Conservation (phyloP, 1,140 invertebrate species). For the Frieseomelitta varia region DNA sequence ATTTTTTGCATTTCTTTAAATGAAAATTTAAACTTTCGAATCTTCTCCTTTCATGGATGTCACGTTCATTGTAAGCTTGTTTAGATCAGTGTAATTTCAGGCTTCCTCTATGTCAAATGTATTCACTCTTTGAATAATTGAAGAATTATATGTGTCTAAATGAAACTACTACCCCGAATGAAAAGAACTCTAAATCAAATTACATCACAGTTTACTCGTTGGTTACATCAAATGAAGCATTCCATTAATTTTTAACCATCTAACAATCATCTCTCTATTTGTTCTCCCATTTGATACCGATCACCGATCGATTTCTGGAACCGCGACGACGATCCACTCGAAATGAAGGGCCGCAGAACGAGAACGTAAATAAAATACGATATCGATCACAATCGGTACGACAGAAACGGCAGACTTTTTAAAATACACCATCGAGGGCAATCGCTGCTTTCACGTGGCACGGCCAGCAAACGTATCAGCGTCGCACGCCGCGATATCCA, state of each 20-base stretch:
- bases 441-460: neutral
- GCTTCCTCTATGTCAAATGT: no score
- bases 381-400: neutral
- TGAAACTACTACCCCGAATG: neutral
- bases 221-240: neutral
- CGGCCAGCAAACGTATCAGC: neutral
- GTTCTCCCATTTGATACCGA: neutral
- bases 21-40: no score
- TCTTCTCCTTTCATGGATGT: no score
- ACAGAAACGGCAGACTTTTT: neutral
- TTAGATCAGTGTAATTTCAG: no score
- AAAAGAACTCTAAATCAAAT: neutral
- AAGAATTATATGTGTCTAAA: no score
- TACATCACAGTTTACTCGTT: neutral
- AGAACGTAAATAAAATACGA: neutral
- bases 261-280: neutral
- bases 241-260: neutral
- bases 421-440: neutral
- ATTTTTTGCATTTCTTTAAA: no score
- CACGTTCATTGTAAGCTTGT: no score
- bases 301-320: no score
- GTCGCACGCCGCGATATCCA: neutral
- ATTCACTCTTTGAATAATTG: no score
- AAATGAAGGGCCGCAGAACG: neutral
- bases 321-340: no score